Evolutionary conservation across 2,888 invertebrate genomes (phyloP), one percentile per base, ranked within the genome.

Genomic region (Metalampra italica): DNA sequence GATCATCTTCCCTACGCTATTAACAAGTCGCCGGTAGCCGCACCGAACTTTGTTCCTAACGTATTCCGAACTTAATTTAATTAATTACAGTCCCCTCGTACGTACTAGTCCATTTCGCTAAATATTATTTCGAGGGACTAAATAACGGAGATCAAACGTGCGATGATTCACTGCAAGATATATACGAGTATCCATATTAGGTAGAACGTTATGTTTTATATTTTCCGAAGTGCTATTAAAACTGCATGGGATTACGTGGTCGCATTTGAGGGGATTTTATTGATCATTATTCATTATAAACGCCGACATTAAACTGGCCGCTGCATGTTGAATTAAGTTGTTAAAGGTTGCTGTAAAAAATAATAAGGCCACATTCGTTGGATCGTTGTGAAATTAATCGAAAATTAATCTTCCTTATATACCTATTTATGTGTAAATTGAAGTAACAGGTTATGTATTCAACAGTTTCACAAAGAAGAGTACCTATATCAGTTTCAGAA

Each of bases 1-100:
- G 84, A 81, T 86, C 75, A 84, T 78, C 83, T 75, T 22, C 84
- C 82, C 83, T 39, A 62, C 62, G 66, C 79, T 80, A 84, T 81
- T 86, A 85, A 78, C 82, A 79, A 84, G 77, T 81, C 76, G 78
- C 78, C 77, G 70, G 75, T 75, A 74, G 79, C 82, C 73, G 66
- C 75, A 68, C 74, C 70, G 53, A 85, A 86, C 82, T 85, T 84
- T 82, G 82, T 80, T 80, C 74, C 68, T 75, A 78, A 80, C 83
- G 78, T 85, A 85, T 83, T 80, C 82, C 64, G 76, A 82, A 83
- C 84, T 85, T 86, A 86, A 88, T 86, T 86, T 79, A 88, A 87
- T 88, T 87, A 87, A 86, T 88, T 87, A 86, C 68, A 64, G 61
- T 68, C 79, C 84, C 84, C 78, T 76, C 64, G 49, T 60, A 52